These are phyloP conservation scores for Physella acuta DNA, from an alignment of 1,140 invertebrate genomes.

Conservation along the genomic window DNA sequence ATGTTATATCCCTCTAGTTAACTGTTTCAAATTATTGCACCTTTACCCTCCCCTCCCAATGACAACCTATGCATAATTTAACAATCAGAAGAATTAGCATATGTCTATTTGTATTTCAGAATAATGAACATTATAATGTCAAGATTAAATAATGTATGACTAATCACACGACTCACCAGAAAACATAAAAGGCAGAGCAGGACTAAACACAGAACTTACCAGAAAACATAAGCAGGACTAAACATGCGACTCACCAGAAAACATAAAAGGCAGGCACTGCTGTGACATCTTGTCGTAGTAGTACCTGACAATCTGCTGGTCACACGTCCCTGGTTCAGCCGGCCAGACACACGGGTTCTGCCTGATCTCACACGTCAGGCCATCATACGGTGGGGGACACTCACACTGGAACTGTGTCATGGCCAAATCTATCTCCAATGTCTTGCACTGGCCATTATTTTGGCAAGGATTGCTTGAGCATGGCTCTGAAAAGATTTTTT, in stretches of 20 bases:
- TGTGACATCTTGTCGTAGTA: constrained; percentile 50
- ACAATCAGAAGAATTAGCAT: too few species aligned
- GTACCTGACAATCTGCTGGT: constrained; percentile 40
- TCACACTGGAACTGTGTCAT: constrained; percentile 40
- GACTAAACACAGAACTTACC: too few species aligned
- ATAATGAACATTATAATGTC: too few species aligned
- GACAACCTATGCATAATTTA: too few species aligned
- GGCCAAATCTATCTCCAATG: constrained; percentile 18
- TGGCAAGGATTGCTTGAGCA: constrained; percentile 46
- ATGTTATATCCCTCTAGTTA: too few species aligned
- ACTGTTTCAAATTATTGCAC: too few species aligned
- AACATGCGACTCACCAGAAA: constrained; percentile 47
- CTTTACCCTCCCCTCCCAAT: too few species aligned
- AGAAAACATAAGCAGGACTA: too few species aligned
- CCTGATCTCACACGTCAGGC: constrained; percentile 43
- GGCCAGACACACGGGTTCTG: constrained; percentile 51
- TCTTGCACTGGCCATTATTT: constrained; percentile 48
- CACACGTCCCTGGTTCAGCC: constrained; percentile 43
- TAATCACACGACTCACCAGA: constrained; percentile 48
- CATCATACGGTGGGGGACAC: constrained; percentile 48
- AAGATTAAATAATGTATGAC: too few species aligned
- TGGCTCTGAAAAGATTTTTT: constrained; percentile 39
- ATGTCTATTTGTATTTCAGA: too few species aligned
- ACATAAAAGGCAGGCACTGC: constrained; percentile 51
- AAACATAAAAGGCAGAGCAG: constrained; percentile 49